phyloP scores from a whole-genome alignment of 2,113 vertebrate species.

The Galbula dea region DNA sequence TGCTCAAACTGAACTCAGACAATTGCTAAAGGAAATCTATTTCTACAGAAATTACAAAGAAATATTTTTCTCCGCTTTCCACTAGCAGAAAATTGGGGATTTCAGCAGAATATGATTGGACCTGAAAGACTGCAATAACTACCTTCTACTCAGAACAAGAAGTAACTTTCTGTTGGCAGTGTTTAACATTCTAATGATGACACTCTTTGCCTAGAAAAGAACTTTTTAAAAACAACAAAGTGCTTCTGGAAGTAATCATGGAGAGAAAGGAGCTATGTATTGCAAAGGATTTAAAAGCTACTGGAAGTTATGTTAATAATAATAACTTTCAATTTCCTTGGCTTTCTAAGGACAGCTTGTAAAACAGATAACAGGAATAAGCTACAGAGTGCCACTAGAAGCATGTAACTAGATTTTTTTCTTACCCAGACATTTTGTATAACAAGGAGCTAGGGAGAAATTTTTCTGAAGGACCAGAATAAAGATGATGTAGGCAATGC shows the following conservation, averaged over 20 bases:
- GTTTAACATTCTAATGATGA: neutral
- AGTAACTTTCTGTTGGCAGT: neutral
- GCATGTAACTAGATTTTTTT: neutral
- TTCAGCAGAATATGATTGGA: neutral
- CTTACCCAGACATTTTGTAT: neutral
- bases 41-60: neutral
- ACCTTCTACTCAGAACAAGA: neutral
- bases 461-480: neutral
- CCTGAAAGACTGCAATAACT: conserved; percentile 16
- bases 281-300: neutral
- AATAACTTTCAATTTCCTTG: neutral
- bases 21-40: neutral
- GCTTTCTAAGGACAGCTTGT: neutral
- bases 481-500: neutral
- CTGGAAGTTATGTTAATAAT: neutral
- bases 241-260: neutral
- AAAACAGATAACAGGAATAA: neutral
- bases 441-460: neutral
- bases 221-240: neutral
- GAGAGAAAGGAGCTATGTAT: neutral
- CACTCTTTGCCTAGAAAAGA: neutral
- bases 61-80: neutral
- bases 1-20: neutral
- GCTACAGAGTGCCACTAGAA: neutral
- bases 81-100: neutral